These are phyloP conservation scores for Scartelaos histophorus DNA, from an alignment of 2,113 vertebrate species.

Conservation along the genomic window DNA sequence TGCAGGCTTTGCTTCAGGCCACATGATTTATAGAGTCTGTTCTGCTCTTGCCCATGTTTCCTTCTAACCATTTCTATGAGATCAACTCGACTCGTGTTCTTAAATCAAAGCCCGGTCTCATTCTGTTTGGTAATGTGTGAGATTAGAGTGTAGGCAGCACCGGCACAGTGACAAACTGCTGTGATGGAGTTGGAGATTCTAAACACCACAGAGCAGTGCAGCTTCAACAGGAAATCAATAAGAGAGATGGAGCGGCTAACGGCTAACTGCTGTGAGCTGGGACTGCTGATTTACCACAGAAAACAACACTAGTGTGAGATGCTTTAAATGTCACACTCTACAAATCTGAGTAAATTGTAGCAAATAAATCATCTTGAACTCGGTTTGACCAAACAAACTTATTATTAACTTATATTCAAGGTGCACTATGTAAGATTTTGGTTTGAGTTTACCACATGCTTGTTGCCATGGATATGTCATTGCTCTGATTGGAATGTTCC, in stretches of 20 bases:
- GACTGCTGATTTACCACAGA: conserved; percentile 41
- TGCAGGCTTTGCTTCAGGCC: no score
- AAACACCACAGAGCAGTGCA: conserved; percentile 42
- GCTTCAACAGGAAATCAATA: conserved; percentile 58
- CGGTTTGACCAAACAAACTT: no score
- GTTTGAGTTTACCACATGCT: no score
- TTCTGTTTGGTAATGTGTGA: conserved; percentile 12
- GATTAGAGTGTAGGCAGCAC: conserved; percentile 9
- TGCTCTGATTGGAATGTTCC: no score
- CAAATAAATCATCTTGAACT: no score
- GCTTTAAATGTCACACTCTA: no score
- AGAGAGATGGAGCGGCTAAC: conserved; percentile 4
- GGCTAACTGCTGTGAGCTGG: conserved; percentile 28
- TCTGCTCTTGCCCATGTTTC: background rate
- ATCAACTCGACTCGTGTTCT: conserved; percentile 8
- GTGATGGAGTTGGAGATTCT: conserved; percentile 29
- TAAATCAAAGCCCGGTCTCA: background rate
- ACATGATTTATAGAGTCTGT: background rate
- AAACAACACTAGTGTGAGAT: background rate
- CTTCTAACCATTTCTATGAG: background rate
- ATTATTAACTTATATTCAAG: no score
- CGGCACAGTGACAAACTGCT: conserved; percentile 21
- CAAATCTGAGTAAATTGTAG: no score
- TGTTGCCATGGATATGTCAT: no score
- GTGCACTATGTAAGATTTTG: no score